Conservation (phyloP, 2,113 vertebrate species). For the Rostratula benghalensis region DNA sequence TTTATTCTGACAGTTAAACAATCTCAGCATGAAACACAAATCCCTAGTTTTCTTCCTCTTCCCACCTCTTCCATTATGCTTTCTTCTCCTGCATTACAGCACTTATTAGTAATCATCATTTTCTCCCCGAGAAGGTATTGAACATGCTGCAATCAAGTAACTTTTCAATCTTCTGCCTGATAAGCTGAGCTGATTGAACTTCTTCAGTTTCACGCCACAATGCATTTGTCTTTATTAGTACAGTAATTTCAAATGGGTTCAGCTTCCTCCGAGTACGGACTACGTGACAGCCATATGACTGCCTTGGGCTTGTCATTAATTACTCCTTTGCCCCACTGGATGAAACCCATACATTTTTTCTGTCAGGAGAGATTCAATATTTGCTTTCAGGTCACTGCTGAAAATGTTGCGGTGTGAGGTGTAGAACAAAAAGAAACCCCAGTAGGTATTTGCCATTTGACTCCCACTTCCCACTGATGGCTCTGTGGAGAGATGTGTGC, state of each 20-base stretch:
- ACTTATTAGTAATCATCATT: not conserved
- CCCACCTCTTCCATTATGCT: not conserved
- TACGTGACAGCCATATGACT: not conserved
- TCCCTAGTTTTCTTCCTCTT: not conserved
- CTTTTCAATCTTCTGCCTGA: not conserved
- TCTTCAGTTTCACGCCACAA: not conserved
- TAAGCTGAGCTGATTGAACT: not conserved
- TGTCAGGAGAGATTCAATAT: not conserved
- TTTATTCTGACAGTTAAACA: not conserved
- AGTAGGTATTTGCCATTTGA: not conserved
- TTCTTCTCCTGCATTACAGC: not conserved
- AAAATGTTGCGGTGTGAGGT: not conserved
- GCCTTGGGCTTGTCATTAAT: not conserved
- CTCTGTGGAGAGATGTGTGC: not conserved
- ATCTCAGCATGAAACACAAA: not conserved
- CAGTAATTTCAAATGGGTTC: not conserved
- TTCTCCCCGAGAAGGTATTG: not conserved
- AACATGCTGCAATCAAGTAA: not conserved
- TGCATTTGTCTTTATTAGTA: not conserved
- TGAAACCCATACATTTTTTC: not conserved
- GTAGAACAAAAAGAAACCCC: not conserved
- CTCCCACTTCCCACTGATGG: not conserved
- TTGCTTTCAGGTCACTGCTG: not conserved
- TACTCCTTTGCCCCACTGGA: not conserved
- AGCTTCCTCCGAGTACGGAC: not conserved